Conservation (phyloP, 2,797 vertebrate genomes). For the Tamandua tetradactyla region DNA sequence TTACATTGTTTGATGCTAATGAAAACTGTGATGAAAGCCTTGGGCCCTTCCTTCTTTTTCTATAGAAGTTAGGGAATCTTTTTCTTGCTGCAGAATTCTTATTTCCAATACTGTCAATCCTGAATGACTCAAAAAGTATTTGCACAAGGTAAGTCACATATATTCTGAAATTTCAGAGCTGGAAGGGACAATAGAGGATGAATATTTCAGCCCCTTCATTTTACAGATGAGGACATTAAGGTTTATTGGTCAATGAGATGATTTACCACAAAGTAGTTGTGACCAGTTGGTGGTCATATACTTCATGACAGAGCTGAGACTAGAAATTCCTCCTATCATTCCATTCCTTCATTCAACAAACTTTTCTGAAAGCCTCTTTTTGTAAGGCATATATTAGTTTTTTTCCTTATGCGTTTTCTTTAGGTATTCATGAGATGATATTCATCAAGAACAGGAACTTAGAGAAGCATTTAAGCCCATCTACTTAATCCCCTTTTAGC, state of each 20-base stretch:
- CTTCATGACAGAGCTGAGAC: conserved; percentile 55
- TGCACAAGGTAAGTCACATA: conserved; percentile 42
- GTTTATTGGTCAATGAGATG: conserved; percentile 64
- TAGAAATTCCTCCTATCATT: conserved; percentile 56
- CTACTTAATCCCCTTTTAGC: not conserved
- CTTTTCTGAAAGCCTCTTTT: conserved; percentile 31
- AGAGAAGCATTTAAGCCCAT: not conserved
- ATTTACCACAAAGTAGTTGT: conserved; percentile 64
- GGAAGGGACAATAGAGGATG: conserved; percentile 21
- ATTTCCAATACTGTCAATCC: not conserved
- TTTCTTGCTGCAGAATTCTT: not conserved
- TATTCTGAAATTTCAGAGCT: conserved; percentile 48
- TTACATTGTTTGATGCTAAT: not conserved
- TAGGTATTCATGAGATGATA: not conserved
- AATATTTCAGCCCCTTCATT: conserved; percentile 63
- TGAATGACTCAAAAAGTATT: conserved; percentile 48
- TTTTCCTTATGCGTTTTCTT: conserved; percentile 3
- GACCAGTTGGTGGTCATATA: conserved; percentile 46
- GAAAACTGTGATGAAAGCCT: not conserved
- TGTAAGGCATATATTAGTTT: not conserved
- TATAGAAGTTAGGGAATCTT: not conserved
- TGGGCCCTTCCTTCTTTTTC: not conserved
- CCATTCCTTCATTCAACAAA: not conserved
- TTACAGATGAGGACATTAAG: conserved; percentile 65
- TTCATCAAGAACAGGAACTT: not conserved